phyloP scores from a whole-genome alignment of 2,797 vertebrate genomes.

The Alosa sapidissima region DNA sequence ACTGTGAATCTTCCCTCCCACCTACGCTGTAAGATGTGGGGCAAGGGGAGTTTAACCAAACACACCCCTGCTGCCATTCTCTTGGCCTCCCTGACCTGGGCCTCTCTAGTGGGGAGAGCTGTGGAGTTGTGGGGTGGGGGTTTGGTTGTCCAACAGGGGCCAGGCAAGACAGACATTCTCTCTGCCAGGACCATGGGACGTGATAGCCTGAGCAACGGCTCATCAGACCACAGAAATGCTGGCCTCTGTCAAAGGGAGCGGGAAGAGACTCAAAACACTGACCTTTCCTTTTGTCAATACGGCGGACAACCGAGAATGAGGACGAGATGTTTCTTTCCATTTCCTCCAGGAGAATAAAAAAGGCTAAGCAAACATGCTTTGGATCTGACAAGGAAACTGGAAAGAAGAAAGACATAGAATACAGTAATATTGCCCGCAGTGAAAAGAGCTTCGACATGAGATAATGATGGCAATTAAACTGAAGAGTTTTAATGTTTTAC shows the following conservation, averaged over 20 bases:
- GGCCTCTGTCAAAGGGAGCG: neutral
- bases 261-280: slow-evolving; percentile 33
- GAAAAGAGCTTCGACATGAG: neutral
- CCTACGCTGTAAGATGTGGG: slow-evolving; percentile 29
- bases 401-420: neutral
- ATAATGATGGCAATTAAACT: neutral
- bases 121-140: neutral
- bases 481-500: neutral
- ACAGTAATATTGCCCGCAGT: neutral
- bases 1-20: slow-evolving; percentile 17
- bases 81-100: neutral
- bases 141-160: neutral
- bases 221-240: slow-evolving; percentile 38
- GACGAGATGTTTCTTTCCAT: slow-evolving; percentile 22
- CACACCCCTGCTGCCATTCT: neutral
- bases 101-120: slow-evolving; percentile 18
- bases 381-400: neutral
- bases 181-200: neutral
- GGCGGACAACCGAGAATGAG: slow-evolving; percentile 34
- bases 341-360: neutral
- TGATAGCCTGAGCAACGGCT: slow-evolving; percentile 25
- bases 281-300: slow-evolving; percentile 45
- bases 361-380: neutral
- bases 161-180: slow-evolving; percentile 3
- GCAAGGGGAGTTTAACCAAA: slow-evolving; percentile 40